phyloP scores from a whole-genome alignment of 35 echinoderm and acorn worm species.

The Lytechinus pictus region DNA sequence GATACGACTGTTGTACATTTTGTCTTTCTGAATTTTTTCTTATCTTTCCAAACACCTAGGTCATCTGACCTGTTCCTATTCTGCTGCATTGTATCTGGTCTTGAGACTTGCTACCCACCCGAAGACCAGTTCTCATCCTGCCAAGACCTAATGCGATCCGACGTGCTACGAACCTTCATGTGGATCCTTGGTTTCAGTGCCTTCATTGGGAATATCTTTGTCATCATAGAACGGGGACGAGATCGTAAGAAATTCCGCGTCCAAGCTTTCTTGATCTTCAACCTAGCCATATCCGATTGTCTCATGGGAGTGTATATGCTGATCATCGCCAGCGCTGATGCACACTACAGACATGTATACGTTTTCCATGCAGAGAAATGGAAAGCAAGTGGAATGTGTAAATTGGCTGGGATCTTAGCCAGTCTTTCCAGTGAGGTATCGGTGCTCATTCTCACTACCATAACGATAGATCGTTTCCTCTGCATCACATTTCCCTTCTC shows the following conservation, averaged over 20 bases:
- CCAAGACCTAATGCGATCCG: conserved; percentile 72
- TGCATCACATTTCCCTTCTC: conserved; percentile 68
- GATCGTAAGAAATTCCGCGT: conserved; percentile 60
- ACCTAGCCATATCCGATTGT: conserved; percentile 85
- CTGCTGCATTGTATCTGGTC: conserved; percentile 73
- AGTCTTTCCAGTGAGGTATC: conserved; percentile 74
- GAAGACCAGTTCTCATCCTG: conserved; percentile 93
- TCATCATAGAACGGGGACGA: conserved; percentile 66
- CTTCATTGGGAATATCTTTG: conserved; percentile 82
- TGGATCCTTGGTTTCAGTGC: conserved; percentile 91
- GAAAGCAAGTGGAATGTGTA: conserved; percentile 63
- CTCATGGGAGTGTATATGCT: conserved; percentile 97
- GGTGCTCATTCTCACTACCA: conserved; percentile 55
- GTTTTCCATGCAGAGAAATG: conserved; percentile 64
- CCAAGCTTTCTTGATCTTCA: conserved; percentile 80
- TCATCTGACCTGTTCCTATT: conserved; percentile 84
- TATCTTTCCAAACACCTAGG: conserved; percentile 16
- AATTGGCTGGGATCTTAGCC: conserved; percentile 58
- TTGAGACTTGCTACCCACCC: conserved; percentile 66
- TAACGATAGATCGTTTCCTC: conserved; percentile 71
- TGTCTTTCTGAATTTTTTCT: neutral
- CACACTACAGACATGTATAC: conserved; percentile 73
- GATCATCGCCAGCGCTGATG: conserved; percentile 81
- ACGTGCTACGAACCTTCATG: conserved; percentile 71
- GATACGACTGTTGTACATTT: neutral